phyloP scores from a whole-genome alignment of 2,113 vertebrate genomes.

The Chroicocephalus ridibundus region DNA sequence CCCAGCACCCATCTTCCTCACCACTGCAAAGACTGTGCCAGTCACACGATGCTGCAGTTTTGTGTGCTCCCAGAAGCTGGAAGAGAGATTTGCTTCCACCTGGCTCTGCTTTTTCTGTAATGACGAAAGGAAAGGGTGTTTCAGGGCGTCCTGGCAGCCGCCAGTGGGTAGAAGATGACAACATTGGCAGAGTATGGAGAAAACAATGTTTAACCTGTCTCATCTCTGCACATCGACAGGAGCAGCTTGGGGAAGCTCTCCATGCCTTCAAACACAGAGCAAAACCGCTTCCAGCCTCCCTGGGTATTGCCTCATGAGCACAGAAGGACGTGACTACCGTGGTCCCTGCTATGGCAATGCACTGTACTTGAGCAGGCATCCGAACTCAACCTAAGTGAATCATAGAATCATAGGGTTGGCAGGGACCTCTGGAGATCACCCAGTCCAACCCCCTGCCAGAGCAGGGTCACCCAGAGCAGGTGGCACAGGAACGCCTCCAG shows the following conservation, averaged over 20 bases:
- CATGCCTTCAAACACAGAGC: not conserved
- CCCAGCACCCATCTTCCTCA: not conserved
- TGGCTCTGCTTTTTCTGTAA: not conserved
- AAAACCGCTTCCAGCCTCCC: not conserved
- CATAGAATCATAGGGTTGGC: too few relatives aligned
- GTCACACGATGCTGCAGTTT: not conserved
- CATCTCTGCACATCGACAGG: not conserved
- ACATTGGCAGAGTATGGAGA: not conserved
- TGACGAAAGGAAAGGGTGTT: not conserved
- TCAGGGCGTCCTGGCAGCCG: accelerated
- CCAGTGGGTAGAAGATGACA: not conserved
- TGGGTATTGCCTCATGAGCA: not conserved
- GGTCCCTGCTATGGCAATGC: accelerated
- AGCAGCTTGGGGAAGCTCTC: not conserved
- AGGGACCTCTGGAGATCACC: too few relatives aligned
- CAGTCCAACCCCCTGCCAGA: too few relatives aligned
- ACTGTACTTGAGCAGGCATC: not conserved
- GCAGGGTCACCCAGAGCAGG: too few relatives aligned
- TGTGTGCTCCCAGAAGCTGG: not conserved
- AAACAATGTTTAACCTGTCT: not conserved
- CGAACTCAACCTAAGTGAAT: not conserved
- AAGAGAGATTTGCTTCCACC: not conserved
- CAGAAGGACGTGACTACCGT: not conserved
- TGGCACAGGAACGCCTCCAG: too few relatives aligned
- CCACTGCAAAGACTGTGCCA: too few relatives aligned